These are phyloP conservation scores for Hydrolagus affinis DNA, from an alignment of 2,113 vertebrate genomes.

Conservation along the genomic window DNA sequence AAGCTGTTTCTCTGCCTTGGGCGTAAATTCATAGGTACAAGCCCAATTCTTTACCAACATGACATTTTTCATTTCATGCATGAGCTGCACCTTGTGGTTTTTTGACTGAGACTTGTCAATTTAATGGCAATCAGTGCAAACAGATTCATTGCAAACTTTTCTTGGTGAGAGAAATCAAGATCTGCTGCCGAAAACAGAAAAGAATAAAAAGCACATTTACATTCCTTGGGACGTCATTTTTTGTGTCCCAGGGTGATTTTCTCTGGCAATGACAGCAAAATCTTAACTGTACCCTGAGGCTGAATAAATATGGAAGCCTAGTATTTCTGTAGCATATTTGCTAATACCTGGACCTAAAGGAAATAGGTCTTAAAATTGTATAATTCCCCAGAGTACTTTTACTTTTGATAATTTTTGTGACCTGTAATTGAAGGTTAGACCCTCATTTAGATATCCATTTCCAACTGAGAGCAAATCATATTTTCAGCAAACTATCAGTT, in stretches of 20 bases:
- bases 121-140: no score
- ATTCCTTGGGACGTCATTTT: no score
- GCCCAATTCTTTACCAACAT: background rate
- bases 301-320: no score
- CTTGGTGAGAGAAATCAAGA: no score
- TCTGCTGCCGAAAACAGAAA: no score
- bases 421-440: background rate
- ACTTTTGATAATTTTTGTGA: background rate
- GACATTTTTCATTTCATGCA: background rate
- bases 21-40: background rate
- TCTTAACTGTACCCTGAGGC: no score
- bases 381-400: background rate
- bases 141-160: no score
- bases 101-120: no score
- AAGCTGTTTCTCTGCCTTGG: background rate
- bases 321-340: no score
- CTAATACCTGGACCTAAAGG: background rate
- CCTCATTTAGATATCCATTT: background rate
- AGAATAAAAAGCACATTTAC: no score
- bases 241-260: no score
- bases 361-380: background rate
- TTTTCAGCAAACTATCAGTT: background rate
- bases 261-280: no score
- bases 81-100: background rate
- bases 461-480: background rate